A percentile compares a stretch with the other conserved stretches of the same genome.
Conservation (phyloP, 2,113 vertebrate genomes). For the Barbus barbus region DNA sequence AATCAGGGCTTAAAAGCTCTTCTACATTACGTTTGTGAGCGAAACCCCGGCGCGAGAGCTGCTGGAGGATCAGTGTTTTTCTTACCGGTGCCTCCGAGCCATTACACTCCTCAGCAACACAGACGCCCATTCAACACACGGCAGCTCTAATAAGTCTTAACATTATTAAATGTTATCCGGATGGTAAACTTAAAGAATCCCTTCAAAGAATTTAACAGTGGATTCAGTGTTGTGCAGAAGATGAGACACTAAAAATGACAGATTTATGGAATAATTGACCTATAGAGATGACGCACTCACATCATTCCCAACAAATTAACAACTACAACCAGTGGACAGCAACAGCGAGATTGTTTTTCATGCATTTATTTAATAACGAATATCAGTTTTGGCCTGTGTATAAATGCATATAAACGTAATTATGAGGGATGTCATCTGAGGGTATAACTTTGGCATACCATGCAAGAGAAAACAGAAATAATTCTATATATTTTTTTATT, state of each 20-base stretch:
- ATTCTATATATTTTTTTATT: background rate
- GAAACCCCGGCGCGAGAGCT: constrained; percentile 89
- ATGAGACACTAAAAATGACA: constrained; percentile 68
- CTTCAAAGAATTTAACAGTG: constrained; percentile 84
- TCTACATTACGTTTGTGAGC: constrained; percentile 92
- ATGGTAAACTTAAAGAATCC: constrained; percentile 83
- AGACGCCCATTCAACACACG: constrained; percentile 86
- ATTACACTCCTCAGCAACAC: constrained; percentile 92
- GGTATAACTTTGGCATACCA: background rate
- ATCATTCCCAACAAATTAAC: constrained; percentile 22
- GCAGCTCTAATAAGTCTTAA: constrained; percentile 97
- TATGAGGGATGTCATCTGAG: background rate
- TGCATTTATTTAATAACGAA: background rate
- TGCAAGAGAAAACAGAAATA: background rate
- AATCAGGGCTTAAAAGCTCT: constrained; percentile 96
- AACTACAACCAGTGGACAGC: constrained; percentile 3
- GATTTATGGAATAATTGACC: constrained; percentile 37
- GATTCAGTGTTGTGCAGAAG: constrained; percentile 78
- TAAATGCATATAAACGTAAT: background rate
- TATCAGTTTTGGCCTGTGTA: background rate
- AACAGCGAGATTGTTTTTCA: background rate
- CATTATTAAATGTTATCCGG: constrained; percentile 94
- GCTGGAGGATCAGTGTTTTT: constrained; percentile 98
- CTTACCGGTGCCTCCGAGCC: constrained; percentile 90
- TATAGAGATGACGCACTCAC: constrained; percentile 20